Base-by-base conservation (phyloP, 1,140 invertebrate species). In the Bathynomus jamesi region DNA sequence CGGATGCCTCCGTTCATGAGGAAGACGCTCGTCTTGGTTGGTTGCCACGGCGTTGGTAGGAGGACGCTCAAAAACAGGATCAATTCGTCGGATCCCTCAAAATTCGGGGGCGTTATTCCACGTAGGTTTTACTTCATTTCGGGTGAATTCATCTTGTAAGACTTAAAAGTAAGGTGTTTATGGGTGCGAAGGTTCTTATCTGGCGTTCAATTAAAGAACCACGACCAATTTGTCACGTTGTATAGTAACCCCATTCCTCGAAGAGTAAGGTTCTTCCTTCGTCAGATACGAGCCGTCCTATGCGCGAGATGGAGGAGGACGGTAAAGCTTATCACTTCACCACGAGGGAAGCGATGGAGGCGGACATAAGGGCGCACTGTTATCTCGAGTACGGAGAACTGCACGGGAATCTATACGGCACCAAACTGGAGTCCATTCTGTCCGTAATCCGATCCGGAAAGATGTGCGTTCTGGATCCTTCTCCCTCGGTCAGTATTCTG, bases 401-500 rank as follows among this genome's bases (percentile, higher is more conserved):
- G 79, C 93, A 96, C 79, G 93, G 90, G 67, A 91, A 97, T 81
- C 82, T 97, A 3, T 99, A 99, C 81, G 97, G 98, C 13, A 94
- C 92, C 2, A 94, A 95, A 80, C 86, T 98, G 30, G 94, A 98
- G 79, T 91, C 94, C 0, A 92, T 99, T 65, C 86, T 94, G 40
- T 89, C 93, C 73, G 87, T 98, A 25, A 96, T 99, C 67, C 88
- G 90, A 76, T 87, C 91, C 74, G 95, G 96, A 2, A 96, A 95
- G 84, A 98, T 99, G 93, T 99, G 96, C 82, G 90, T 99, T 21
- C 83, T 99, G 68, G 97, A 99, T 83, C 96, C 96, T 81, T 95
- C 94, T 79, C 93, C 95, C 31, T 89, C 91, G 78, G 87, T 77
- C 53, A 72, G 76, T 72, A 8, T 29, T 29, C 21, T 53, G 40